Evolutionary conservation across 2,113 vertebrate species (phyloP).

Genomic region (Argyrosomus japonicus): DNA sequence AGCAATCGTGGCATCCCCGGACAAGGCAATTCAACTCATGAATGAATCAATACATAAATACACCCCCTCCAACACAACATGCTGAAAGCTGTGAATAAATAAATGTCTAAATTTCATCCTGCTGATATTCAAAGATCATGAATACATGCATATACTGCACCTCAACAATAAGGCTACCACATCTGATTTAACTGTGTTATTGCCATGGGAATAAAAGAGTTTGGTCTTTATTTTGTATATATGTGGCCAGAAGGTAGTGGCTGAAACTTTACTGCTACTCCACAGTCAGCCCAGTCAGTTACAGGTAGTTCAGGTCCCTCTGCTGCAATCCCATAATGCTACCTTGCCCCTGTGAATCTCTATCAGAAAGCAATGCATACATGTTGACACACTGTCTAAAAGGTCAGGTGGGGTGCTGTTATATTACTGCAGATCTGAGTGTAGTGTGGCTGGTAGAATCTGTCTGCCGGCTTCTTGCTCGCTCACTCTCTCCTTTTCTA

Average conservation of each 20-base stretch:
- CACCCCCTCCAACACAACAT: not conserved
- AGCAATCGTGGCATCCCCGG: not conserved
- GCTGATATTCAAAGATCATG: not conserved
- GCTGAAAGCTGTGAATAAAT: not conserved
- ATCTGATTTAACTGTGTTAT: not conserved
- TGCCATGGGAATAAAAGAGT: not conserved
- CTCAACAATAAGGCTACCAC: not conserved
- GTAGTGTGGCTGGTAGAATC: too few species aligned
- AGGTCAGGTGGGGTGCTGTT: too few species aligned
- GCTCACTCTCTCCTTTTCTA: too few species aligned
- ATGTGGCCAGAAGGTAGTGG: not conserved
- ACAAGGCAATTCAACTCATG: not conserved
- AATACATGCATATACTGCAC: not conserved
- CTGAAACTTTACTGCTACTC: not conserved
- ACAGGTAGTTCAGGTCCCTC: not conserved
- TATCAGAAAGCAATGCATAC: not conserved
- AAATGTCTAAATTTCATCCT: not conserved
- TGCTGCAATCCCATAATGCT: not conserved
- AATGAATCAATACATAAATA: not conserved
- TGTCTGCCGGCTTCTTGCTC: too few species aligned
- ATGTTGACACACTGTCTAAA: not conserved
- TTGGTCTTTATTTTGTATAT: not conserved
- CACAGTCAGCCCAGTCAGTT: not conserved
- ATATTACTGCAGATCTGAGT: too few species aligned
- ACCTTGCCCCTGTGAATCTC: not conserved